phyloP scores from a whole-genome alignment of 2,113 vertebrate species.

The Lamprologus ornatipinnis region DNA sequence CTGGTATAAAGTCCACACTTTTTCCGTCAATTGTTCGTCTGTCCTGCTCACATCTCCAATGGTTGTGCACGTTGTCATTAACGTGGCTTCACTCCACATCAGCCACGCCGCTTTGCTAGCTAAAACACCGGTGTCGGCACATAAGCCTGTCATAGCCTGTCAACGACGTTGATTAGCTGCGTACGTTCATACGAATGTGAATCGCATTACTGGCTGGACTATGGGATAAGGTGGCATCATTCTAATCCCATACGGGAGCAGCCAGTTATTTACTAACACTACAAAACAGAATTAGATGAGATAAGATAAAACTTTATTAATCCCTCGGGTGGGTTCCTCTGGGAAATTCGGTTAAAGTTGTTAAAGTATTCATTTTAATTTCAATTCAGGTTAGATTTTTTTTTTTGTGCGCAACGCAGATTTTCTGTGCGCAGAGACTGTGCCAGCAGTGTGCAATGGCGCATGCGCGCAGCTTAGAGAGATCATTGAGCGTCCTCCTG shows the following conservation, averaged over 20 bases:
- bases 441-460: background rate
- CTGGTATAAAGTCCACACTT: no score
- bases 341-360: no score
- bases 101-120: rapidly evolving
- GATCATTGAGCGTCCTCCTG: background rate
- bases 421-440: rapidly evolving
- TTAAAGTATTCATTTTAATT: background rate
- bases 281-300: background rate
- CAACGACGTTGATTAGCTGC: rapidly evolving
- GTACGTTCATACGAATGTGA: background rate
- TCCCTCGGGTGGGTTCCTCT: no score
- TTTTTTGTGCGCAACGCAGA: rapidly evolving
- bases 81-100: background rate
- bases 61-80: rapidly evolving
- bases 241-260: rapidly evolving
- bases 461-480: rapidly evolving
- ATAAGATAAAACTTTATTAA: no score
- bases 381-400: background rate
- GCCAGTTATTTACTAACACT: rapidly evolving
- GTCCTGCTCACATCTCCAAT: no score
- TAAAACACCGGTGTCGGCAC: rapidly evolving
- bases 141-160: background rate
- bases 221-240: rapidly evolving
- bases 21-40: no score
- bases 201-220: rapidly evolving